A percentile compares a stretch with the other conserved stretches of the same genome.
Evolutionary conservation across 2,797 vertebrate species (phyloP).

Genomic region (Oreonectes daqikongensis): DNA sequence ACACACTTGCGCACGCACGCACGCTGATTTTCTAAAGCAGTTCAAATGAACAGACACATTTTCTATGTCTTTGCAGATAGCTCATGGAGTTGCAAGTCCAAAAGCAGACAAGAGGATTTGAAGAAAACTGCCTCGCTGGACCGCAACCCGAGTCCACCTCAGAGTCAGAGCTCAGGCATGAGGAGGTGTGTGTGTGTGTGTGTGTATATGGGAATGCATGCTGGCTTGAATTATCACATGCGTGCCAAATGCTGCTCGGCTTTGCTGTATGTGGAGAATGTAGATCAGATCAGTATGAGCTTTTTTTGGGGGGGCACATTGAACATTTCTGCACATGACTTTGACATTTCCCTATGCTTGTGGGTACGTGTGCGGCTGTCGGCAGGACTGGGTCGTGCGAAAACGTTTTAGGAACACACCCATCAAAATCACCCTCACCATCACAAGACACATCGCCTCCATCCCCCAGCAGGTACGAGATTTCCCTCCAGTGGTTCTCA

Average conservation of each 20-base stretch:
- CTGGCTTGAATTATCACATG: slow-evolving; percentile 27
- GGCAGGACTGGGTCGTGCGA: slow-evolving; percentile 85
- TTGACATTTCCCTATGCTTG: slow-evolving; percentile 34
- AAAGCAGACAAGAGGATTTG: slow-evolving; percentile 72
- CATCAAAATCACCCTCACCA: slow-evolving; percentile 71
- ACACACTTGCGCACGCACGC: not conserved
- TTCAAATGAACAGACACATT: not conserved
- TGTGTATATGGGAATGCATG: slow-evolving; percentile 30
- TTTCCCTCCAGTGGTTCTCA: slow-evolving; percentile 3
- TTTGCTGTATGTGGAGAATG: slow-evolving; percentile 30
- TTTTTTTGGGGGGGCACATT: not conserved
- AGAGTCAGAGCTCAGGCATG: slow-evolving; percentile 66
- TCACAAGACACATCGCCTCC: slow-evolving; percentile 79
- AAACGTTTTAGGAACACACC: slow-evolving; percentile 75
- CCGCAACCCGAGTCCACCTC: slow-evolving; percentile 71
- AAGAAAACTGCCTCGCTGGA: slow-evolving; percentile 81
- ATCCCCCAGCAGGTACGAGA: slow-evolving; percentile 88
- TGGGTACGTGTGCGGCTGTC: slow-evolving; percentile 31
- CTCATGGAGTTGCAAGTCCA: slow-evolving; percentile 71
- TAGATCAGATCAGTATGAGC: slow-evolving; percentile 18
- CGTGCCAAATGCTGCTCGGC: slow-evolving; percentile 23
- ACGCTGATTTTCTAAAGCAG: not conserved
- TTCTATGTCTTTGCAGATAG: slow-evolving; percentile 66
- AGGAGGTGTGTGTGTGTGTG: slow-evolving; percentile 78
- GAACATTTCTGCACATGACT: slow-evolving; percentile 34